Evolutionary conservation across 2,113 vertebrate genomes (phyloP).

Genomic region (Copsychus sechellarum): DNA sequence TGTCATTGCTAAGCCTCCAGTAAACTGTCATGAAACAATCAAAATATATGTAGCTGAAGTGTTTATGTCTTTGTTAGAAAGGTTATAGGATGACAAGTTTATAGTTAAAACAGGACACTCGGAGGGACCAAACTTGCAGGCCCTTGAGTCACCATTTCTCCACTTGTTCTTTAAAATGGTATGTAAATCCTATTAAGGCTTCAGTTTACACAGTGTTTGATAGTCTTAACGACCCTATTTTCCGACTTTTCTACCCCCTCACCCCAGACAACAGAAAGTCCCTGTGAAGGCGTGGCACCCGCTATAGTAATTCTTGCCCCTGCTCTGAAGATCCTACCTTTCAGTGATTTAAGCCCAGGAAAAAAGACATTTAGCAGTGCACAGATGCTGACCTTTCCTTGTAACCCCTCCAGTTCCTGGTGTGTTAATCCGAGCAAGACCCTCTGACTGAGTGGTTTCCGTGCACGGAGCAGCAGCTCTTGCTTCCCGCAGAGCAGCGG

Average conservation of each 20-base stretch:
- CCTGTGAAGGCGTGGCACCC: background rate
- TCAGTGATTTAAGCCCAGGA: background rate
- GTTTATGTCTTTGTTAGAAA: slow-evolving; percentile 82
- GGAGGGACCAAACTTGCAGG: slow-evolving; percentile 46
- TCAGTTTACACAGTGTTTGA: slow-evolving; percentile 4
- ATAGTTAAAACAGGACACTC: slow-evolving; percentile 62
- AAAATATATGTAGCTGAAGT: slow-evolving; percentile 81
- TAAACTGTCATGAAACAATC: slow-evolving; percentile 80
- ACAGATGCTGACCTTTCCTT: background rate
- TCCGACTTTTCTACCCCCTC: background rate
- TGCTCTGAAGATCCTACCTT: background rate
- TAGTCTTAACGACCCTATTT: background rate
- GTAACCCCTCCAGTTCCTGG: background rate
- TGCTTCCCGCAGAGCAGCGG: fast-evolving
- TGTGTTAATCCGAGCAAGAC: background rate
- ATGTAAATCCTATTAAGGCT: slow-evolving; percentile 1
- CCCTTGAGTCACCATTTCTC: slow-evolving; percentile 38
- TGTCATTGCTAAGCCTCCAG: slow-evolving; percentile 82
- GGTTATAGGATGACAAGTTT: slow-evolving; percentile 80
- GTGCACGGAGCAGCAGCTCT: background rate
- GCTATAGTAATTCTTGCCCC: background rate
- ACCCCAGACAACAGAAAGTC: slow-evolving; percentile 4
- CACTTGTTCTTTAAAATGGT: background rate
- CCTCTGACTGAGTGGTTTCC: background rate
- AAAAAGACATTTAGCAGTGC: background rate